phyloP scores from a whole-genome alignment of 2,113 vertebrate species.

The Regulus satrapa region DNA sequence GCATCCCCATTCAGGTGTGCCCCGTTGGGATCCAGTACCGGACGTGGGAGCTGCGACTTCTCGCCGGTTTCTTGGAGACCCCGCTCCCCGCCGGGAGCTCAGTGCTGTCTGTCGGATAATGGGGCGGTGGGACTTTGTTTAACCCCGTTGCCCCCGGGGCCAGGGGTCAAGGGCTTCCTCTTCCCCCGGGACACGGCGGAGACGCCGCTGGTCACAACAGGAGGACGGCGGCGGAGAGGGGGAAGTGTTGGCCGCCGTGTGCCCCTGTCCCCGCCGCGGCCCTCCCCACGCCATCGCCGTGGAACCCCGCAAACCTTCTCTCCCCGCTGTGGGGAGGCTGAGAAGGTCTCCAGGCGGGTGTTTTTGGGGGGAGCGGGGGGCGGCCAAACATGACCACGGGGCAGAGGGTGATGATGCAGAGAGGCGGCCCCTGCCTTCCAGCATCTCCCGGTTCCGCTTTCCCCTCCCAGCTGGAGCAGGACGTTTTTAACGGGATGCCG shows the following conservation, averaged over 20 bases:
- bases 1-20: background rate
- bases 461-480: background rate
- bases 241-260: background rate
- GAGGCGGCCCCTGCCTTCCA: background rate
- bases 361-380: background rate
- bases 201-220: background rate
- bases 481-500: background rate
- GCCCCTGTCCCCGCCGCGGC: background rate
- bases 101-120: background rate
- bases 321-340: background rate
- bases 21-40: background rate
- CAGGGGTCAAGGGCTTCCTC: constrained; percentile 58
- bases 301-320: background rate
- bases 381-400: background rate
- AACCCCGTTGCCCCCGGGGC: constrained; percentile 33
- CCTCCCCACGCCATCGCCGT: background rate
- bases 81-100: background rate
- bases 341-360: background rate
- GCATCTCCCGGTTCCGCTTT: background rate
- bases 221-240: background rate
- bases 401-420: background rate
- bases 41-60: background rate
- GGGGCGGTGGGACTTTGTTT: constrained; percentile 61
- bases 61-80: background rate
- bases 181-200: background rate